Evolutionary conservation across 92 coral and sea anemone genomes (phyloP).

Genomic region (Parazoanthus swiftii): DNA sequence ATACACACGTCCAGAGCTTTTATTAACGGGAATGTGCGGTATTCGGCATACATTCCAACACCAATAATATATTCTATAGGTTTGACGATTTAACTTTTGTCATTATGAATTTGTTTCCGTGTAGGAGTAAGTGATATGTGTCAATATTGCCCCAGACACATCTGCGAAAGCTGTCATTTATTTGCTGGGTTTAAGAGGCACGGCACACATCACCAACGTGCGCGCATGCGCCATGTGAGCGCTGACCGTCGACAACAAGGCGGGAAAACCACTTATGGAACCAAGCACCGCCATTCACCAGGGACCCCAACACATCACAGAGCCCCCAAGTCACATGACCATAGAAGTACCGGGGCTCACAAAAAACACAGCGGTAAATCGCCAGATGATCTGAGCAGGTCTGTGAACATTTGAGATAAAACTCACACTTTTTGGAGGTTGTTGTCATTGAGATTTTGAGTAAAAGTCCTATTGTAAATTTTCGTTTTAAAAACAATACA

Average conservation of each 20-base stretch:
- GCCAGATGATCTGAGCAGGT: conserved; percentile 3
- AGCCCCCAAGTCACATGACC: neutral
- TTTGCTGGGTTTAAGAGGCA: conserved; percentile 29
- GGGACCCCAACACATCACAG: neutral
- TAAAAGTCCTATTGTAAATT: too few species aligned
- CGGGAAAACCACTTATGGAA: neutral
- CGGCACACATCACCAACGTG: conserved; percentile 12
- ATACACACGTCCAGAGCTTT: too few species aligned
- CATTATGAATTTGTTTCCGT: neutral
- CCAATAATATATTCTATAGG: neutral
- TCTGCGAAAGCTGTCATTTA: conserved; percentile 32
- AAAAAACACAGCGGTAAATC: neutral
- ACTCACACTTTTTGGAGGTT: neutral
- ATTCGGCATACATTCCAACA: neutral
- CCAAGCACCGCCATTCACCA: neutral
- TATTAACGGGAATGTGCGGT: too few species aligned
- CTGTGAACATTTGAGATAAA: neutral
- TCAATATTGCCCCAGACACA: conserved; percentile 35
- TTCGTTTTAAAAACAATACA: too few species aligned
- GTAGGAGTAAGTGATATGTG: conserved; percentile 32
- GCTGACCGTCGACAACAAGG: conserved; percentile 46
- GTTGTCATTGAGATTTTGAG: too few species aligned
- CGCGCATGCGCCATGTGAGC: conserved; percentile 21
- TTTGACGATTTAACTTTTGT: neutral
- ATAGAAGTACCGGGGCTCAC: neutral